A percentile compares a stretch with the other conserved stretches of the same genome.
These are phyloP conservation scores for Heterotilapia buettikoferi DNA, from an alignment of 2,113 vertebrate genomes.

Conservation along the genomic window DNA sequence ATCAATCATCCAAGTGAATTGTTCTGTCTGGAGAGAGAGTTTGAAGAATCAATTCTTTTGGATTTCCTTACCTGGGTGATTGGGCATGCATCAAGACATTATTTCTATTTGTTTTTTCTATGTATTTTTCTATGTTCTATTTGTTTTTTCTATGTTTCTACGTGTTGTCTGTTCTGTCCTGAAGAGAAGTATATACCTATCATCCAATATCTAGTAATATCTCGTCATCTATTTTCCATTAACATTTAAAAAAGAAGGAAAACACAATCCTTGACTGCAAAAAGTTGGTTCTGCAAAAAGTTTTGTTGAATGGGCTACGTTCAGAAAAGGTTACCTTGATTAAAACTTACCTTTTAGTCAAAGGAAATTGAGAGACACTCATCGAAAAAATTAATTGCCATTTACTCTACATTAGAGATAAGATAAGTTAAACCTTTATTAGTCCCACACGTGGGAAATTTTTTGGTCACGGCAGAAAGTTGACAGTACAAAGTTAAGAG, in stretches of 20 bases:
- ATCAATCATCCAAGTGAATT: neutral
- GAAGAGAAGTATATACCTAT: neutral
- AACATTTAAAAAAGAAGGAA: neutral
- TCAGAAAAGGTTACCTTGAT: neutral
- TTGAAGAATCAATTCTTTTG: neutral
- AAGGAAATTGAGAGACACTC: neutral
- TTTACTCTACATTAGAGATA: constrained; percentile 13
- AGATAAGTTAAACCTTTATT: neutral
- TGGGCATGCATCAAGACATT: neutral
- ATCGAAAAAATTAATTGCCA: constrained; percentile 18
- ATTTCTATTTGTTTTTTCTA: neutral
- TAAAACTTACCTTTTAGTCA: neutral
- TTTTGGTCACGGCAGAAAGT: neutral
- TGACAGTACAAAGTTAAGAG: too few species aligned
- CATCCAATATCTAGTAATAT: neutral
- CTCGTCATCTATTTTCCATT: neutral
- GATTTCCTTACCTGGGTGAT: neutral
- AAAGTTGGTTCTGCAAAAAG: neutral
- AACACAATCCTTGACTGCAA: constrained; percentile 18
- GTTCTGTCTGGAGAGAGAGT: neutral
- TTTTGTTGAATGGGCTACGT: constrained; percentile 21
- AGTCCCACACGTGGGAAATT: neutral
- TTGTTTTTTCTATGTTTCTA: neutral
- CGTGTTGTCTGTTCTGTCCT: neutral
- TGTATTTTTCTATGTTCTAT: neutral